Percentiles rank a stretch among this genome's conserved stretches.
phyloP scores from a whole-genome alignment of 1,140 invertebrate genomes.

The Caenorhabditis remanei region DNA sequence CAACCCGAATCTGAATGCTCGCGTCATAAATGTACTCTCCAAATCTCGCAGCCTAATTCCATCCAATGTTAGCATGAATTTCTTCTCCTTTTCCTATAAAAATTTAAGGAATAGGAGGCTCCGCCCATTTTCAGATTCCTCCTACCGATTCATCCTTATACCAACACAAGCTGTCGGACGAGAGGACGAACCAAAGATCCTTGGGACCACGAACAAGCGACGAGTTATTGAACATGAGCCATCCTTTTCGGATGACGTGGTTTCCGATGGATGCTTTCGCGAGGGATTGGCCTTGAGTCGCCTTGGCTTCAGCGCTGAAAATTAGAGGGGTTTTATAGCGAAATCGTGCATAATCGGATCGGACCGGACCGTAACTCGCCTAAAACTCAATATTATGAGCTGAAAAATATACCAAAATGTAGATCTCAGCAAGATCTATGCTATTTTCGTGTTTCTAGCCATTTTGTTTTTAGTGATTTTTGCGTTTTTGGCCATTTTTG shows the following conservation, averaged over 20 bases:
- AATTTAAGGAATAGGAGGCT: too few relatives aligned
- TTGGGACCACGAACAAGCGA: slow-evolving; percentile 97
- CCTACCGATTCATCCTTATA: slow-evolving; percentile 88
- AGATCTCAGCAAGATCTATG: too few relatives aligned
- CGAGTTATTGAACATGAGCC: slow-evolving; percentile 96
- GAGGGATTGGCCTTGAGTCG: slow-evolving; percentile 63
- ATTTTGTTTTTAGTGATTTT: too few relatives aligned
- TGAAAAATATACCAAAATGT: too few relatives aligned
- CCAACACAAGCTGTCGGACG: slow-evolving; percentile 97
- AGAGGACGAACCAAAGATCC: slow-evolving; percentile 99
- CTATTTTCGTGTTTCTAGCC: too few relatives aligned
- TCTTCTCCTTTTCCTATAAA: slow-evolving; percentile 96
- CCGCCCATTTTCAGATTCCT: too few relatives aligned
- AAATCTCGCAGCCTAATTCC: slow-evolving; percentile 95
- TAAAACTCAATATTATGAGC: too few relatives aligned
- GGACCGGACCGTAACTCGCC: too few relatives aligned
- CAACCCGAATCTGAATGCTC: slow-evolving; percentile 94
- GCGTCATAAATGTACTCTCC: slow-evolving; percentile 97
- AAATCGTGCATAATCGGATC: too few relatives aligned
- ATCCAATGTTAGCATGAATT: slow-evolving; percentile 98
- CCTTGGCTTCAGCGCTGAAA: slow-evolving; percentile 77
- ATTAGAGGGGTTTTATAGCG: slow-evolving; percentile 5
- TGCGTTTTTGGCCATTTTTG: too few relatives aligned
- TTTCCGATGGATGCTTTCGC: slow-evolving; percentile 78
- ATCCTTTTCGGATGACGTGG: slow-evolving; percentile 89